A percentile compares a stretch with the other conserved stretches of the same genome.
Conservation (phyloP, 2,113 vertebrate genomes). For the Ceuthmochares aereus region DNA sequence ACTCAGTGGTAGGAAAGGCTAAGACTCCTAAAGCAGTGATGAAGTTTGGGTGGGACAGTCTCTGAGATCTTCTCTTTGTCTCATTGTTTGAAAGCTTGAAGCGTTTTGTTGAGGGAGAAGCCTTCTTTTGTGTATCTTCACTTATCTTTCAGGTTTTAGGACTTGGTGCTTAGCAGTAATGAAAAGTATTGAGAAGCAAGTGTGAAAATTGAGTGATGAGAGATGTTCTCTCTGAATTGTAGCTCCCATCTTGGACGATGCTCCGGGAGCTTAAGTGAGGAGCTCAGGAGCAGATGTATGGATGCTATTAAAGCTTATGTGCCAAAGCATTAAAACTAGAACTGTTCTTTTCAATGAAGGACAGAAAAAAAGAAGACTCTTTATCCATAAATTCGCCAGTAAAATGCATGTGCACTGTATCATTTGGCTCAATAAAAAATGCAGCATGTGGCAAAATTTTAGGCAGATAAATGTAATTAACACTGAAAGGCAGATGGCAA, state of each 20-base stretch:
- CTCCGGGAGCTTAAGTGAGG: not conserved
- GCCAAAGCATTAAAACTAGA: constrained; percentile 43
- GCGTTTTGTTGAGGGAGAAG: not conserved
- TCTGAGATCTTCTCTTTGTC: not conserved
- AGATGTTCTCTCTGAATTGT: not conserved
- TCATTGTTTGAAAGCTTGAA: not conserved
- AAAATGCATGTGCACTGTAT: constrained; percentile 34
- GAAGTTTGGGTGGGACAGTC: not conserved
- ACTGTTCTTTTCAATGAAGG: constrained; percentile 36
- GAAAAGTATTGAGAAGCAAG: not conserved
- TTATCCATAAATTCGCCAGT: not conserved
- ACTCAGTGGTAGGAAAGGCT: not conserved
- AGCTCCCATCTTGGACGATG: not conserved
- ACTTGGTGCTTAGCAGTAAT: not conserved
- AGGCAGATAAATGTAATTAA: constrained; percentile 67
- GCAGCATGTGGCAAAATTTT: constrained; percentile 60
- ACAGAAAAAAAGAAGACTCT: not conserved
- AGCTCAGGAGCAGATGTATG: constrained; percentile 48
- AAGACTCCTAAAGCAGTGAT: not conserved
- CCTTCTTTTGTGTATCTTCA: not conserved
- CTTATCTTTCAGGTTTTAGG: not conserved
- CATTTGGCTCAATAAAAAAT: constrained; percentile 56
- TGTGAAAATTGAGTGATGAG: not conserved
- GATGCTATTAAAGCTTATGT: constrained; percentile 33
- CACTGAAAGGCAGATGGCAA: constrained; percentile 62